Base-by-base conservation (phyloP, 2,113 vertebrate species). In the Phylloscopus whistleri region DNA sequence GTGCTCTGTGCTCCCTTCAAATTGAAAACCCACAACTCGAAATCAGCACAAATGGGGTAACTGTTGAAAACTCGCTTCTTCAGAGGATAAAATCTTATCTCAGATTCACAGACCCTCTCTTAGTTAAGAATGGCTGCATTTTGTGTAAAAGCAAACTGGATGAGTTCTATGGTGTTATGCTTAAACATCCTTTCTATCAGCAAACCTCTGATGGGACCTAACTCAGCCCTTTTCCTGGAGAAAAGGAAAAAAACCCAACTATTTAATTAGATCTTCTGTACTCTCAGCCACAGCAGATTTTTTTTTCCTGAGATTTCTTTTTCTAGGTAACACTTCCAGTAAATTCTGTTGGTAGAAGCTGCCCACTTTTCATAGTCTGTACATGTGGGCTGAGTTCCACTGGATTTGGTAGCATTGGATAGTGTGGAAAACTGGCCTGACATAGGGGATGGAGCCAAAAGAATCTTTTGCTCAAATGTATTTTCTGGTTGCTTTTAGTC, bases 31-130 rank as follows among this genome's bases (percentile, higher is more conserved):
- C 41, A 24, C 23, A 46, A 22, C 31, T 39, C 21, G 4, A 28
- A 58, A 53, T 75, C 46, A 62, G 33, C 43, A 23, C 64, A 41
- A 89, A 44, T 30, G 35, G 26, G 23, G 14, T 66, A 85, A 39
- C 52, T 64, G 19, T 60, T 52, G 56, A 78, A 79, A 70, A 52
- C 27, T 62, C 7, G 8, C 55, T 86, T 79, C n/a, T 72, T 89
- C 62, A 52, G 76, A 70, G 56, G 56, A 62, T 66, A 67, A 88
- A 78, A 86, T 86, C 56, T 70, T 74, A 80, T 76, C 83, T 81
- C 39, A 16, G 31, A 83, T 83, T 67, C 56, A 53, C 72, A 88
- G 75, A 77, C 53, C 27, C 24, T 75, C 49, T 87, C 39, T 72
- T 75, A 63, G 62, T 75, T 89, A 51, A 73, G 66, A 59, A 66